Evolutionary conservation across 2,797 vertebrate genomes (phyloP), one percentile per base, ranked within the genome.

Genomic region (Phoebastria nigripes): DNA sequence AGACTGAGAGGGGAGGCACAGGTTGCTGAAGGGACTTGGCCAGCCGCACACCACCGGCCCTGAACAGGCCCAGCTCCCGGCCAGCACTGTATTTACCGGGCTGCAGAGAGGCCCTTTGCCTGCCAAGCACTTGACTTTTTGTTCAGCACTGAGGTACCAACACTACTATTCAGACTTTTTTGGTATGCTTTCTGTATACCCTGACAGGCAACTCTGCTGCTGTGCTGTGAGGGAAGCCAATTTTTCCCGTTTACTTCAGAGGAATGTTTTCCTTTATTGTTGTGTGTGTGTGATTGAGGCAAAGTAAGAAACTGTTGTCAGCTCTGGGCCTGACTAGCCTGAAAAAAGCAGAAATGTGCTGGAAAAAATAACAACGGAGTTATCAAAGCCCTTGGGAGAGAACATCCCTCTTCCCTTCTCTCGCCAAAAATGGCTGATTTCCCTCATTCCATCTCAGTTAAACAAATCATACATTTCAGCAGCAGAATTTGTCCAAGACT

Each of bases 251-350:
- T 91, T 84, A 54, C 29, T 91, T 83, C 85, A 89, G 51, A 54
- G 46, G n/a, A 74, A 51, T 47, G 15, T 82, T 90, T 95, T 88
- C 54, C 66, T 78, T 90, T 92, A 87, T 62, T 74, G 51, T 63
- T 95, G 65, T 3, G 3, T 66, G 62, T 8, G 1, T 89, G 73
- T 89, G 82, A 90, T 26, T 76, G 61, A 76, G 55, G 80, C 66
- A 69, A 93, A 93, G 49, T 7, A 83, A 79, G 77, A 93, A 87
- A n/a, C 24, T 58, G 55, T 59, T 95, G 85, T 87, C 80, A 89
- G 70, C 39, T 79, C 62, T 84, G 86, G 42, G 81, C 25, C 55
- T 93, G 74, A 79, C 51, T 89, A 79, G 37, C 35, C 54, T 59
- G 58, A 72, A 94, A 89, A 83, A 90, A 74, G 13, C 52, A 94